These are phyloP conservation scores for Cinclus cinclus DNA, from an alignment of 2,113 vertebrate species.

Conservation along the genomic window DNA sequence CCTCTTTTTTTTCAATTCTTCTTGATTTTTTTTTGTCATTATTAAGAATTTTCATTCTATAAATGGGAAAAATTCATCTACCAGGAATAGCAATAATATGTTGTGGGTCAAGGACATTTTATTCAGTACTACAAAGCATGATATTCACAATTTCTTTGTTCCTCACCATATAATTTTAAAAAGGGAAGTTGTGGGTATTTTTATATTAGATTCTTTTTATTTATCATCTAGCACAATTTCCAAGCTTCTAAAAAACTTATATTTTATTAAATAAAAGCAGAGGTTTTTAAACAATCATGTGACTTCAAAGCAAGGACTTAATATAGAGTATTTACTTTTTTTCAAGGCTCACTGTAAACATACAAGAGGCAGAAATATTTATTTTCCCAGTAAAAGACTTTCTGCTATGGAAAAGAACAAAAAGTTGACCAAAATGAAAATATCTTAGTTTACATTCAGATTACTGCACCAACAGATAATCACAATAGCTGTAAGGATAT, in stretches of 20 bases:
- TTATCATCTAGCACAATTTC: background rate
- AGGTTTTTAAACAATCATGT: background rate
- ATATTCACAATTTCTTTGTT: background rate
- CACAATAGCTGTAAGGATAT: background rate
- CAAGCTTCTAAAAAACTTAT: background rate
- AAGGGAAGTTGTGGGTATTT: background rate
- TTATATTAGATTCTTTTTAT: background rate
- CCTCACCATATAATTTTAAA: background rate
- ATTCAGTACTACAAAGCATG: background rate
- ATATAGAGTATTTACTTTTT: background rate
- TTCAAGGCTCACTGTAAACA: background rate
- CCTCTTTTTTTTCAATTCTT: background rate
- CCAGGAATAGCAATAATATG: background rate
- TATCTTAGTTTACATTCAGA: background rate
- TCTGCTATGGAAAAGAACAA: background rate
- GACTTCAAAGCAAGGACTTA: background rate
- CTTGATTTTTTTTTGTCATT: background rate
- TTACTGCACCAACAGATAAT: background rate
- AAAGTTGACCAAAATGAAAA: background rate
- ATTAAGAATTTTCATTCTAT: background rate
- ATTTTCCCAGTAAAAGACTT: background rate
- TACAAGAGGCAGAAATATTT: background rate
- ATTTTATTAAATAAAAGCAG: conserved; percentile 16
- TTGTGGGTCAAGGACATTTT: background rate
- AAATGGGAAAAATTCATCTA: background rate